Evolutionary conservation across 2,888 invertebrate genomes (phyloP).

Genomic region (Chelonus formosanus): DNA sequence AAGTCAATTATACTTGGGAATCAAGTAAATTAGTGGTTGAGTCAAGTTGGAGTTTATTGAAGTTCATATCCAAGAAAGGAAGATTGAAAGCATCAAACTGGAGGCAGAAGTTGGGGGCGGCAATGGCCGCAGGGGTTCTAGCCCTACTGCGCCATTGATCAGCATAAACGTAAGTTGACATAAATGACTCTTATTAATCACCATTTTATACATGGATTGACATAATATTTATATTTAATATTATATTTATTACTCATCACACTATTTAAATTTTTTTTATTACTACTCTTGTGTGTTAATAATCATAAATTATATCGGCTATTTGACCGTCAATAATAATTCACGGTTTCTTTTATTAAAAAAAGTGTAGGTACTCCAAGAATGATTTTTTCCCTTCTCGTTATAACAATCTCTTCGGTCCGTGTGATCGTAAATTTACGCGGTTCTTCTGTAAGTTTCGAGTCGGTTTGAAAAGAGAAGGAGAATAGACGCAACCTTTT

Average conservation of each 20-base stretch:
- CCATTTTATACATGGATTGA: neutral
- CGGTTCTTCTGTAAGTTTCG: conserved; percentile 29
- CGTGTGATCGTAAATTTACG: conserved; percentile 40
- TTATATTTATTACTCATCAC: neutral
- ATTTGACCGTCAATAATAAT: conserved; percentile 11
- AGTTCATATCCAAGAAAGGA: conserved; percentile 3
- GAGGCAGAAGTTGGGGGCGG: conserved; percentile 61
- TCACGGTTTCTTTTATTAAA: conserved; percentile 10
- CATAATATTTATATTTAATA: conserved; percentile 9
- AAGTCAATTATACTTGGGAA: no score
- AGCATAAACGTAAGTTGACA: conserved; percentile 59
- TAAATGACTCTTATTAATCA: conserved; percentile 5
- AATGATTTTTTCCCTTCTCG: conserved; percentile 20
- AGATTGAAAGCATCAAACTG: conserved; percentile 53
- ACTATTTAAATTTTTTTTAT: neutral
- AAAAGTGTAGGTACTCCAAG: neutral
- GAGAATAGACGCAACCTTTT: conserved; percentile 27
- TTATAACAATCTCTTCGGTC: neutral
- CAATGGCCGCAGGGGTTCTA: conserved; percentile 61
- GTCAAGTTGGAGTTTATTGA: no score
- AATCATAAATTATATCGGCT: conserved; percentile 1
- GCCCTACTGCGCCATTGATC: conserved; percentile 57
- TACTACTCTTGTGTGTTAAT: neutral
- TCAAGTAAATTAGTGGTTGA: no score
- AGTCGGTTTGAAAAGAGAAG: neutral